A percentile compares a stretch with the other conserved stretches of the same genome.
Evolutionary conservation across 2,888 invertebrate species (phyloP).

Genomic region (Tromatobia lineatoria): DNA sequence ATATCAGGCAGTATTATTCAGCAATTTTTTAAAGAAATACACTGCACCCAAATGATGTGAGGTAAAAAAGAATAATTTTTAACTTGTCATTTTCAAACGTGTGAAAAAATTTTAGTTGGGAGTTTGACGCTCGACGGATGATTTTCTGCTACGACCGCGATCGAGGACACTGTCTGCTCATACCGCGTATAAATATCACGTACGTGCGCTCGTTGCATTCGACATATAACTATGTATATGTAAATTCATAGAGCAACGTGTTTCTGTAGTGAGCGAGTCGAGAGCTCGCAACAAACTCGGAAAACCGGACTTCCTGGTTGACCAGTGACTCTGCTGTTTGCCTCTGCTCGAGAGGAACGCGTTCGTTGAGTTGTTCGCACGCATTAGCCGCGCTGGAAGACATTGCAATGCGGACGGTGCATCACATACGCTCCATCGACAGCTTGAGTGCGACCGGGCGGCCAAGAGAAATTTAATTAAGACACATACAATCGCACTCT

Average conservation of each 20-base stretch:
- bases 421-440: constrained; percentile 8
- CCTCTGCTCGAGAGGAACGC: neutral
- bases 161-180: neutral
- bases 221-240: neutral
- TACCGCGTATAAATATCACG: constrained; percentile 2
- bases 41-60: too few species aligned
- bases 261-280: constrained; percentile 2
- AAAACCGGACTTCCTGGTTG: constrained; percentile 57
- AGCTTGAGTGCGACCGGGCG: neutral
- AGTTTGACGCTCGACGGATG: constrained; percentile 28
- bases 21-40: too few species aligned
- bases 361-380: constrained; percentile 1
- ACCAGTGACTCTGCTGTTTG: neutral
- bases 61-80: too few species aligned
- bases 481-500: neutral
- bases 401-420: neutral
- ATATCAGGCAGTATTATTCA: too few species aligned
- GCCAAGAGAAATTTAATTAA: constrained; percentile 38
- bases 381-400: constrained; percentile 1
- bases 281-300: constrained; percentile 40
- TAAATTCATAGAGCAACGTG: constrained; percentile 26
- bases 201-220: neutral
- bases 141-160: neutral
- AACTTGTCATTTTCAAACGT: too few species aligned
- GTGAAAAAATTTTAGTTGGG: too few species aligned